phyloP scores from a whole-genome alignment of 2,888 invertebrate genomes.

The Geotrupes spiniger region DNA sequence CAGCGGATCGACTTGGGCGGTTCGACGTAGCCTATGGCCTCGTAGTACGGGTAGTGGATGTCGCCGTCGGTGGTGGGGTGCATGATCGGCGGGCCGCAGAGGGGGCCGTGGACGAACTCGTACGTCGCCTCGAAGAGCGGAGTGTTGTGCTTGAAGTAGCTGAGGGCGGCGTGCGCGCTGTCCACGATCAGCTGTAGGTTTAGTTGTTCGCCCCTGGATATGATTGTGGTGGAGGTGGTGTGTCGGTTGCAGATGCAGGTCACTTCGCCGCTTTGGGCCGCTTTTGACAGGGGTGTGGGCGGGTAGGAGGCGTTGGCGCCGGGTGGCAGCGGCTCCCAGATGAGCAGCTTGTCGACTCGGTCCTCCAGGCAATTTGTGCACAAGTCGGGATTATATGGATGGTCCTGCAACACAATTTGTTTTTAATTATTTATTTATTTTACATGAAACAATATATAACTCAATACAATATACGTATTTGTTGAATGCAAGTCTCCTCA shows the following conservation, averaged over 20 bases:
- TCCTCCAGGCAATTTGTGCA: conserved; percentile 86
- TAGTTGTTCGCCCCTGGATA: conserved; percentile 68
- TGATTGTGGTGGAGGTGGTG: conserved; percentile 57
- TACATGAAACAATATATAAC: no score
- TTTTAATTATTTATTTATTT: neutral
- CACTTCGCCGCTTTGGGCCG: conserved; percentile 65
- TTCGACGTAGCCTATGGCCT: conserved; percentile 68
- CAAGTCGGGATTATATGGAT: conserved; percentile 74
- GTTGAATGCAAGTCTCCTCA: no score
- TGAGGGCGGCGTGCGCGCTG: conserved; percentile 79
- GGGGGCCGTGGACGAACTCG: conserved; percentile 85
- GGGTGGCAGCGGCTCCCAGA: conserved; percentile 68
- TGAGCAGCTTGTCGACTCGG: conserved; percentile 76
- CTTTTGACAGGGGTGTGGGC: conserved; percentile 55
- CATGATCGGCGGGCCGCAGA: conserved; percentile 80
- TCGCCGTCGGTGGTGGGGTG: conserved; percentile 80
- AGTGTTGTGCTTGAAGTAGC: conserved; percentile 82
- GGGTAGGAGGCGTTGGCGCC: conserved; percentile 46
- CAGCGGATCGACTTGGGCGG: conserved; percentile 63
- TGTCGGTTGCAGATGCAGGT: conserved; percentile 72
- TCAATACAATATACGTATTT: no score
- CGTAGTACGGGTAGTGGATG: conserved; percentile 82
- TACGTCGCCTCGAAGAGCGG: conserved; percentile 84
- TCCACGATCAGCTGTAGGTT: conserved; percentile 81
- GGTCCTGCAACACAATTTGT: conserved; percentile 53